Evolutionary conservation across 2,888 invertebrate species (phyloP).

Genomic region (Drymonia ruficornis): DNA sequence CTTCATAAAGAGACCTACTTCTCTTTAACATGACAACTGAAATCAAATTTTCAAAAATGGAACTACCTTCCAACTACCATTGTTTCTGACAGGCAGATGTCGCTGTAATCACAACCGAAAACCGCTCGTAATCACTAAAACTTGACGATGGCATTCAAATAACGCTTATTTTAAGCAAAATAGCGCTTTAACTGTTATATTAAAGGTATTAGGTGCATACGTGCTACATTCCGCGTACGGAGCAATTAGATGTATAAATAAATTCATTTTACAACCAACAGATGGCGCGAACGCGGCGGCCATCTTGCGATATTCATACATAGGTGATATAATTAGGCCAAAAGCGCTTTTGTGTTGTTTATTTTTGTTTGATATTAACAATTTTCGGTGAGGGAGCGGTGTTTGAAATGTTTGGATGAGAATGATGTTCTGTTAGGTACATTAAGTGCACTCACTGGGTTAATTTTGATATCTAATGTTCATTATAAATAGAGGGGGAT

Average conservation of each 20-base stretch:
- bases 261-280: conserved; percentile 78
- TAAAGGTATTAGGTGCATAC: conserved; percentile 79
- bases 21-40: no score
- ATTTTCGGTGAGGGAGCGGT: conserved; percentile 29
- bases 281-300: conserved; percentile 73
- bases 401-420: conserved; percentile 13
- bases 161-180: conserved; percentile 69
- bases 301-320: conserved; percentile 76
- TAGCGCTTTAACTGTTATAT: conserved; percentile 69
- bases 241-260: conserved; percentile 82
- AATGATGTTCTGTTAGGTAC: not conserved
- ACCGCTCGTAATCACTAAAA: conserved; percentile 53
- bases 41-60: not conserved
- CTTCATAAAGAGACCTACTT: no score
- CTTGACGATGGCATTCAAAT: conserved; percentile 62
- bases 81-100: conserved; percentile 50
- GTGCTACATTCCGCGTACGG: conserved; percentile 64
- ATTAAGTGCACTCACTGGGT: not conserved
- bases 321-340: conserved; percentile 73
- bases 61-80: not conserved
- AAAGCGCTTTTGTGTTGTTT: conserved; percentile 50
- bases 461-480: not conserved
- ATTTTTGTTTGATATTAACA: conserved; percentile 59
- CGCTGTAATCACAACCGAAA: conserved; percentile 40
- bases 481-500: not conserved